Conservation (phyloP, 2,888 invertebrate species). For the Baronia brevicornis region DNA sequence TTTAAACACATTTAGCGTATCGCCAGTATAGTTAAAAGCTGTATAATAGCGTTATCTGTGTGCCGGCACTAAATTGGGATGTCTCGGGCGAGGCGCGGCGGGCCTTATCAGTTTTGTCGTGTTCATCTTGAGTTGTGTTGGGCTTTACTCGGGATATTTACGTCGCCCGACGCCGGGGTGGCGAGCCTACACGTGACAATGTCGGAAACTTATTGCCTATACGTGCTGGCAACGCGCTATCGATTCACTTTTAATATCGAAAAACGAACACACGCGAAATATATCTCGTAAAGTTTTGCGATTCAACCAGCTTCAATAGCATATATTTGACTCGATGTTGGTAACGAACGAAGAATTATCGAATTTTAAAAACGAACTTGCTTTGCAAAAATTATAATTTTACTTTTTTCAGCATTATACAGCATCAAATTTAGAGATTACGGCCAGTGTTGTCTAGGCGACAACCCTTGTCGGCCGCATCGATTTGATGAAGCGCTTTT, state of each 20-base stretch:
- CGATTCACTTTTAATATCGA: conserved; percentile 26
- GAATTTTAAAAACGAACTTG: too few species aligned
- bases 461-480: conserved; percentile 67
- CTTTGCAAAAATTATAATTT: too few species aligned
- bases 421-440: conserved; percentile 1
- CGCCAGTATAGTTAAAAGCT: conserved; percentile 72
- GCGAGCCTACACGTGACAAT: conserved; percentile 57
- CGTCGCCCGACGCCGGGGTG: conserved; percentile 52
- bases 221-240: conserved; percentile 27
- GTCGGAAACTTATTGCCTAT: conserved; percentile 54
- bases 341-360: too few species aligned
- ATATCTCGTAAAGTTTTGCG: not conserved
- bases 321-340: too few species aligned
- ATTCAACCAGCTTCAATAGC: not conserved
- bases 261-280: conserved; percentile 16
- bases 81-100: conserved; percentile 62
- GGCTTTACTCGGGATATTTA: conserved; percentile 71
- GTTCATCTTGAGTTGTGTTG: conserved; percentile 75
- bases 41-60: conserved; percentile 73
- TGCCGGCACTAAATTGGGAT: conserved; percentile 73
- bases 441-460: conserved; percentile 29
- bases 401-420: too few species aligned
- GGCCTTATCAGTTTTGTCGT: conserved; percentile 71
- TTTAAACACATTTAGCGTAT: conserved; percentile 71
- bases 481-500: conserved; percentile 72